Percentiles rank a stretch among this genome's conserved stretches.
phyloP scores from a whole-genome alignment of 2,888 invertebrate species.

The Gastracanthus pulcherrimus region DNA sequence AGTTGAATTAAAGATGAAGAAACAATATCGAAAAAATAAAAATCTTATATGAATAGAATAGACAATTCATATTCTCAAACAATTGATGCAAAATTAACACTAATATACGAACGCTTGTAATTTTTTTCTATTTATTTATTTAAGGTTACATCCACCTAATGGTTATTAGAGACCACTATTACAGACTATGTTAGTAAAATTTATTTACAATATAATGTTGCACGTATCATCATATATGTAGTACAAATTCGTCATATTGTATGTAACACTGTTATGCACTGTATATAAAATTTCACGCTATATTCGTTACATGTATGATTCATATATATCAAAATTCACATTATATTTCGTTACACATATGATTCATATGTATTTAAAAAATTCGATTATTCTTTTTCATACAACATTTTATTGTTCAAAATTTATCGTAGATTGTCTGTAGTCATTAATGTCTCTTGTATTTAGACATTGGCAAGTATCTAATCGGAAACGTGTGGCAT shows the following conservation, averaged over 20 bases:
- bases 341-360: background rate
- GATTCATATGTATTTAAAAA: background rate
- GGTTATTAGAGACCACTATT: constrained; percentile 43
- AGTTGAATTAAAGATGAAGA: too few species aligned
- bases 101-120: constrained; percentile 45
- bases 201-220: constrained; percentile 54
- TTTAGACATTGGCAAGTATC: too few species aligned
- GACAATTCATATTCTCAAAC: constrained; percentile 30
- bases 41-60: too few species aligned
- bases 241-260: constrained; percentile 23
- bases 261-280: constrained; percentile 35
- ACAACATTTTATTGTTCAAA: background rate
- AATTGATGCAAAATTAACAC: constrained; percentile 17
- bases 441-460: too few species aligned
- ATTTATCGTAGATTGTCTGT: background rate
- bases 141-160: constrained; percentile 55
- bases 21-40: too few species aligned
- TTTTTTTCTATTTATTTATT: constrained; percentile 50
- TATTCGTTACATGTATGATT: background rate
- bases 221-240: constrained; percentile 40
- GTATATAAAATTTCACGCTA: too few species aligned
- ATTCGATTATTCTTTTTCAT: background rate
- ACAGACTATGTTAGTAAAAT: constrained; percentile 54
- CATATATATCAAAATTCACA: background rate
- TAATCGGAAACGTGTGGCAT: too few species aligned